A percentile compares a stretch with the other conserved stretches of the same genome.
Conservation (phyloP, 2,888 invertebrate species). For the Opisthograptis luteolata region DNA sequence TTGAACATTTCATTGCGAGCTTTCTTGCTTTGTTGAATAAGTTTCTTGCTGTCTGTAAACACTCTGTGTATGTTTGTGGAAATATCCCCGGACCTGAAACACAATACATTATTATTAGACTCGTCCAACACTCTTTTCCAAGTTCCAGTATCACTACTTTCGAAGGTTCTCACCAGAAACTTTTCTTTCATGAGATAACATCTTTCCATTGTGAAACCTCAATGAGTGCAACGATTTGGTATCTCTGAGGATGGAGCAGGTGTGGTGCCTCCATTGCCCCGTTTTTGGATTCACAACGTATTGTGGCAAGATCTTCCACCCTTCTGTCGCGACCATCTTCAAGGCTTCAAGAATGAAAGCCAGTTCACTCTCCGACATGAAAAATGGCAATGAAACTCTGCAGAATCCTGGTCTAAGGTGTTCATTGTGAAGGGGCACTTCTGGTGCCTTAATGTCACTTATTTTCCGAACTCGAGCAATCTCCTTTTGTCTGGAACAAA, state of each 20-base stretch:
- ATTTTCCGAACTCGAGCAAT: slow-evolving; percentile 70
- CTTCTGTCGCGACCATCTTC: slow-evolving; percentile 94
- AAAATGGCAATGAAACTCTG: slow-evolving; percentile 93
- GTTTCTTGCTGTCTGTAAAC: slow-evolving; percentile 91
- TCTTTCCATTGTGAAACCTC: slow-evolving; percentile 89
- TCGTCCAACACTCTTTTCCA: not conserved
- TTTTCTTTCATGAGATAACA: slow-evolving; percentile 89
- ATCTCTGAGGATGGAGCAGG: slow-evolving; percentile 91
- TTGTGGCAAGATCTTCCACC: slow-evolving; percentile 94
- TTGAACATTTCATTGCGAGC: slow-evolving; percentile 89
- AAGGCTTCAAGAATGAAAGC: slow-evolving; percentile 93
- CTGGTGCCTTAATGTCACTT: slow-evolving; percentile 71
- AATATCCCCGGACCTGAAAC: slow-evolving; percentile 87
- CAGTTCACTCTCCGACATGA: slow-evolving; percentile 91
- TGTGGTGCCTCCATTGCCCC: slow-evolving; percentile 95
- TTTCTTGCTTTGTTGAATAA: slow-evolving; percentile 91
- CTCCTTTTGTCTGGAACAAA: slow-evolving; percentile 74
- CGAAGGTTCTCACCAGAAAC: slow-evolving; percentile 79
- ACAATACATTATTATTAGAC: slow-evolving; percentile 14
- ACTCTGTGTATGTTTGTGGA: slow-evolving; percentile 90
- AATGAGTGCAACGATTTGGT: slow-evolving; percentile 92
- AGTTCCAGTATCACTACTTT: not conserved
- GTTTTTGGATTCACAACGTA: slow-evolving; percentile 94
- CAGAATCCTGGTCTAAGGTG: slow-evolving; percentile 94
- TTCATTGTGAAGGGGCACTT: slow-evolving; percentile 83